phyloP scores from a whole-genome alignment of 2,797 vertebrate species.

The Bovichtus diacanthus region DNA sequence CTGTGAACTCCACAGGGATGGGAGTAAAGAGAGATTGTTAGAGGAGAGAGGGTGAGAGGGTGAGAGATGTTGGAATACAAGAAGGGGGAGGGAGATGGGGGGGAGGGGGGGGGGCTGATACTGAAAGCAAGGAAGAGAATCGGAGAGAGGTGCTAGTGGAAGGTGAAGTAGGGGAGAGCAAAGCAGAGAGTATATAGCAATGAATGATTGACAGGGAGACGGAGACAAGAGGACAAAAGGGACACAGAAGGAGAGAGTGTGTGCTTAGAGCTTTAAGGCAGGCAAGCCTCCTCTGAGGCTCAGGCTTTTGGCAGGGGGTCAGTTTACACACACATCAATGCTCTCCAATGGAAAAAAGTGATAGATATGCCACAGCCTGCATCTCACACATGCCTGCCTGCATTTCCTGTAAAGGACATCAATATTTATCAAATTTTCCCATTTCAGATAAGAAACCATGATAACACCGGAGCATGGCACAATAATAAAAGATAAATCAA shows the following conservation, averaged over 20 bases:
- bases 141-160: slow-evolving; percentile 25
- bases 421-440: slow-evolving; percentile 88
- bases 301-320: slow-evolving; percentile 47
- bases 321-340: slow-evolving; percentile 59
- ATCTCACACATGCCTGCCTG: slow-evolving; percentile 60
- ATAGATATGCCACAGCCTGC: slow-evolving; percentile 59
- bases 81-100: slow-evolving; percentile 1
- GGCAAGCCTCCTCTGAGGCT: slow-evolving; percentile 47
- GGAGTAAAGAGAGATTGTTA: slow-evolving; percentile 34
- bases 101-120: neutral
- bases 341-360: slow-evolving; percentile 46
- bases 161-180: slow-evolving; percentile 23
- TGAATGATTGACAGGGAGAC: slow-evolving; percentile 52
- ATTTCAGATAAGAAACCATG: slow-evolving; percentile 76
- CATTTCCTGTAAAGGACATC: slow-evolving; percentile 81
- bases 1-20: slow-evolving; percentile 51
- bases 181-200: slow-evolving; percentile 26
- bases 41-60: slow-evolving; percentile 15
- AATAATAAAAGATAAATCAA: slow-evolving; percentile 84
- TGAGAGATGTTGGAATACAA: slow-evolving; percentile 14
- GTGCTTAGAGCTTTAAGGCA: slow-evolving; percentile 67
- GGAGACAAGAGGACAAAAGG: slow-evolving; percentile 36
- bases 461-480: slow-evolving; percentile 76
- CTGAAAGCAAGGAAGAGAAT: slow-evolving; percentile 27
- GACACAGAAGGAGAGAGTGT: slow-evolving; percentile 14